phyloP scores from a whole-genome alignment of 1,140 invertebrate genomes.

The Scylla paramamosain region DNA sequence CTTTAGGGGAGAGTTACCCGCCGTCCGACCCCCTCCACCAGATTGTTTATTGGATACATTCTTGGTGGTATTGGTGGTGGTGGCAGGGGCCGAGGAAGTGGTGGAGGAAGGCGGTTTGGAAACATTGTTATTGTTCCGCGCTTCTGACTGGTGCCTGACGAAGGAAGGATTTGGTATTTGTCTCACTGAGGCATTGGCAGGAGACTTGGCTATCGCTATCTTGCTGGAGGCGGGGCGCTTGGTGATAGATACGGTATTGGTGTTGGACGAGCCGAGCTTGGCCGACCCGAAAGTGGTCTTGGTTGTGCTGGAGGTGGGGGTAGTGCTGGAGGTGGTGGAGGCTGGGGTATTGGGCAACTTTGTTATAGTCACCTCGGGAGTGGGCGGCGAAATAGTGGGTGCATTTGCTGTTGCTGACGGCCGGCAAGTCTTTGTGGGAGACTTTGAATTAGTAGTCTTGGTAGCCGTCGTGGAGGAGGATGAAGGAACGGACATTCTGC shows the following conservation, averaged over 20 bases:
- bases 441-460: conserved; percentile 16
- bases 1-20: conserved; percentile 70
- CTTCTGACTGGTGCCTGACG: conserved; percentile 68
- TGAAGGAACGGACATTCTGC: conserved; percentile 11
- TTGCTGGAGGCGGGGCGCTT: conserved; percentile 62
- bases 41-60: conserved; percentile 21
- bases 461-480: neutral
- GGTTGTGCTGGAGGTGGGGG: neutral
- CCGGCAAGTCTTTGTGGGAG: conserved; percentile 19
- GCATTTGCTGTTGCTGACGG: neutral
- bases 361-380: conserved; percentile 71
- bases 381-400: conserved; percentile 67
- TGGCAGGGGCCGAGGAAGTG: neutral
- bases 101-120: neutral
- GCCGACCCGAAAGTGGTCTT: conserved; percentile 26
- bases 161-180: conserved; percentile 77
- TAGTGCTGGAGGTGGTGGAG: conserved; percentile 27
- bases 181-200: conserved; percentile 72
- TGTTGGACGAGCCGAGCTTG: conserved; percentile 59
- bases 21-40: conserved; percentile 24
- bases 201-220: conserved; percentile 66
- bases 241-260: conserved; percentile 71
- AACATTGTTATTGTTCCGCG: conserved; percentile 64
- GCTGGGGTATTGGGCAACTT: conserved; percentile 61
- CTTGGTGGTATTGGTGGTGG: neutral